Conservation (phyloP, 1,140 invertebrate species). For the Platyscapa corneri region DNA sequence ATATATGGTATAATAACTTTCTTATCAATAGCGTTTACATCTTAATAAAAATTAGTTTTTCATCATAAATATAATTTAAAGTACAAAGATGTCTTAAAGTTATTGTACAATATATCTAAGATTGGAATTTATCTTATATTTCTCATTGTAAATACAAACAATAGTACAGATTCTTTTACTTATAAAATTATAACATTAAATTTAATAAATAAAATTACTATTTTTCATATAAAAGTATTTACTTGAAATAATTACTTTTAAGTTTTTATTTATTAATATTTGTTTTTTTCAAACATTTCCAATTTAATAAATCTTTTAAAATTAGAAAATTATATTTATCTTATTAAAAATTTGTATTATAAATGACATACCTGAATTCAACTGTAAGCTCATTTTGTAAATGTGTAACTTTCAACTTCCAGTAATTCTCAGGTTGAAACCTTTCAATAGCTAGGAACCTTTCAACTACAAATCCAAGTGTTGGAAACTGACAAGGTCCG, state of each 20-base stretch:
- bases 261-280: too few species aligned
- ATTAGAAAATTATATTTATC: background rate
- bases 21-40: background rate
- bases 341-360: background rate
- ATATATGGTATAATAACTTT: too few species aligned
- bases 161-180: background rate
- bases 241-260: too few species aligned
- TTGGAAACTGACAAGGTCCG: constrained; percentile 98
- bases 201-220: too few species aligned
- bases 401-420: constrained; percentile 92
- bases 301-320: background rate
- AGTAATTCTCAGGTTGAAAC: constrained; percentile 93
- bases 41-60: background rate
- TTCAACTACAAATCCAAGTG: constrained; percentile 97
- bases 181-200: too few species aligned
- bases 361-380: constrained; percentile 80
- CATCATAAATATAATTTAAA: background rate
- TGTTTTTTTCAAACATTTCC: background rate
- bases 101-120: background rate
- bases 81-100: background rate
- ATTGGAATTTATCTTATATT: background rate
- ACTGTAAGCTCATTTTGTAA: constrained; percentile 82
- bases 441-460: constrained; percentile 91
- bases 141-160: background rate
- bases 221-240: too few species aligned